Percentiles rank a stretch among this genome's conserved stretches.
Evolutionary conservation across 2,888 invertebrate species (phyloP).

Genomic region (Sminthurides aquaticus): DNA sequence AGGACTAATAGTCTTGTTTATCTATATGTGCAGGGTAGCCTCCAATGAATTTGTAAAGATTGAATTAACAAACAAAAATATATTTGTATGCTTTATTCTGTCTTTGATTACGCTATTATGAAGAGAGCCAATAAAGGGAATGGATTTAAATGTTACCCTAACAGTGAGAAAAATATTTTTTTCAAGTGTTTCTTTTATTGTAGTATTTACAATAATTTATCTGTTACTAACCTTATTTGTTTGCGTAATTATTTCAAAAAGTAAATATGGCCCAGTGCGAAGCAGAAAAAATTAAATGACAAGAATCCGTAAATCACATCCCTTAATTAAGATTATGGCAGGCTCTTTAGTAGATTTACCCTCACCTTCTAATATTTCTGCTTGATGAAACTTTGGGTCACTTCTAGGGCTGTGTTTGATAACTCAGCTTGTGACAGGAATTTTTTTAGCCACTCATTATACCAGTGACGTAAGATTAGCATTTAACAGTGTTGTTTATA

Average conservation of each 20-base stretch:
- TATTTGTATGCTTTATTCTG: constrained; percentile 45
- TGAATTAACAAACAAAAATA: constrained; percentile 38
- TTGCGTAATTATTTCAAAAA: constrained; percentile 55
- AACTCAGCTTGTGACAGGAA: constrained; percentile 60
- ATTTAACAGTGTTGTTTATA: constrained; percentile 61
- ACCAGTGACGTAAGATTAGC: constrained; percentile 57
- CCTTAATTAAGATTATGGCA: constrained; percentile 54
- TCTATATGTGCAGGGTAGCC: constrained; percentile 58
- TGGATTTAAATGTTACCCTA: too few relatives aligned
- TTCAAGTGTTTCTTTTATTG: too few relatives aligned
- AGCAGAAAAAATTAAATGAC: constrained; percentile 43
- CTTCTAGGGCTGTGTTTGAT: constrained; percentile 58
- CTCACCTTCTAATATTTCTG: constrained; percentile 56
- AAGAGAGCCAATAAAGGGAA: constrained; percentile 45
- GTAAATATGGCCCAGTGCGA: constrained; percentile 54
- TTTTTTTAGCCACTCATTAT: constrained; percentile 65
- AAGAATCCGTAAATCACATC: constrained; percentile 43
- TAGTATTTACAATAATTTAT: too few relatives aligned
- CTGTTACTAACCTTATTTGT: constrained; percentile 56
- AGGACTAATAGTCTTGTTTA: constrained; percentile 59
- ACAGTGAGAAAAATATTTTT: too few relatives aligned
- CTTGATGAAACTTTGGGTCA: constrained; percentile 64
- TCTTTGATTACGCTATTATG: background rate
- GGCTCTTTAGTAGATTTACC: constrained; percentile 57
- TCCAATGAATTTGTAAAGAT: constrained; percentile 52